Evolutionary conservation across 2,797 vertebrate species (phyloP).

Genomic region (Champsocephalus esox): DNA sequence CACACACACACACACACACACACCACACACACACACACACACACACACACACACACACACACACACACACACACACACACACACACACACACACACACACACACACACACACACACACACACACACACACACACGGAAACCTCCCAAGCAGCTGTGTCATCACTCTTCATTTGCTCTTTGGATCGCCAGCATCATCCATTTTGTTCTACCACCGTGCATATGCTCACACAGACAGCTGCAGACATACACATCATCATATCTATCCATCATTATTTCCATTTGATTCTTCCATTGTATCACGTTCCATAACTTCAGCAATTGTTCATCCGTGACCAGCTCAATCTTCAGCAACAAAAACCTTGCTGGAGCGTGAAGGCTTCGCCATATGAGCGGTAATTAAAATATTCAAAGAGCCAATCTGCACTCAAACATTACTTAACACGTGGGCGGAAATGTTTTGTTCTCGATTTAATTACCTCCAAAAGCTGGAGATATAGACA

Average conservation of each 20-base stretch:
- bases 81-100: slow-evolving; percentile 8
- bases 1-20: no score
- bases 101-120: slow-evolving; percentile 11
- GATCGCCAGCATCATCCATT: slow-evolving; percentile 30
- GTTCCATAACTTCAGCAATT: slow-evolving; percentile 68
- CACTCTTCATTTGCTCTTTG: slow-evolving; percentile 57
- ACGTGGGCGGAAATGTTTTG: slow-evolving; percentile 39
- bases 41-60: no score
- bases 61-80: slow-evolving; percentile 1
- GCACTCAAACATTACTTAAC: slow-evolving; percentile 37
- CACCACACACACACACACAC: no score
- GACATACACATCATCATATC: slow-evolving; percentile 48
- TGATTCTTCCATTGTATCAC: slow-evolving; percentile 56
- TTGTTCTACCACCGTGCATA: slow-evolving; percentile 16
- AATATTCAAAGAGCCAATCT: slow-evolving; percentile 57
- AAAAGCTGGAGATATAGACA: slow-evolving; percentile 40
- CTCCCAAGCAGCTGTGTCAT: slow-evolving; percentile 47
- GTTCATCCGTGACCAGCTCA: slow-evolving; percentile 71
- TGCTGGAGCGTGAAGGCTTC: slow-evolving; percentile 51
- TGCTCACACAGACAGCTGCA: neutral
- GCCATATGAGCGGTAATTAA: slow-evolving; percentile 71
- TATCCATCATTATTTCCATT: slow-evolving; percentile 61
- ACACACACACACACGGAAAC: slow-evolving; percentile 8
- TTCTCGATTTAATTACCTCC: slow-evolving; percentile 51
- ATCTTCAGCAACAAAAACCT: slow-evolving; percentile 69